Conservation (phyloP, 2,113 vertebrate species). For the Xiphophorus hellerii region DNA sequence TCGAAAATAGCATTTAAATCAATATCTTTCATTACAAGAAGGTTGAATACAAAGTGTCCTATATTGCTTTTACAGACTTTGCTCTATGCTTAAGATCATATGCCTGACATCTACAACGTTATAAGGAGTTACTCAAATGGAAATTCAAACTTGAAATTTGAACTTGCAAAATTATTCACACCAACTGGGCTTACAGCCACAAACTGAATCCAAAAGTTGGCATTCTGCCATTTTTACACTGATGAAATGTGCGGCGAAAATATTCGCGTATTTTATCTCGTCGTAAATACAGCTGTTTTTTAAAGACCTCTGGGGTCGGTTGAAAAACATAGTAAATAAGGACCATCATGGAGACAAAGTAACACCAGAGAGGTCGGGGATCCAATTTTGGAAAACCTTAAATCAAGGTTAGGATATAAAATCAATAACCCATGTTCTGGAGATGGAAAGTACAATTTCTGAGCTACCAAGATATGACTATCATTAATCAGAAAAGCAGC, state of each 20-base stretch:
- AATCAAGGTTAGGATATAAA: neutral
- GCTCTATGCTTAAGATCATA: neutral
- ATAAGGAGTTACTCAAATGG: neutral
- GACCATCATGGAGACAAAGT: neutral
- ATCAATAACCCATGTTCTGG: neutral
- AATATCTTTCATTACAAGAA: conserved; percentile 22
- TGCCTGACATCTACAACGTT: neutral
- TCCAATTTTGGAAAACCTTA: neutral
- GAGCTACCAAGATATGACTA: neutral
- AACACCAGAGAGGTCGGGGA: neutral
- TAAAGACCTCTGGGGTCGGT: neutral
- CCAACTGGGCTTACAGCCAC: too few relatives aligned
- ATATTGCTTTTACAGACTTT: neutral
- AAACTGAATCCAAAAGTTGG: too few relatives aligned
- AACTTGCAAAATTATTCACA: neutral
- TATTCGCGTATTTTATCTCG: neutral
- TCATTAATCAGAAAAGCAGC: neutral
- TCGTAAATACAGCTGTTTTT: neutral
- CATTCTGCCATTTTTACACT: neutral
- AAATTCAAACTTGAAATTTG: neutral
- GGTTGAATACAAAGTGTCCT: neutral
- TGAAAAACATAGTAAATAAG: neutral
- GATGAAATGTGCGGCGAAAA: neutral
- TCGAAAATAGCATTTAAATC: conserved; percentile 24
- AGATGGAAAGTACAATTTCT: neutral